Percentiles rank a stretch among this genome's conserved stretches.
Conservation (phyloP, 2,113 vertebrate genomes). For the Lophochroa leadbeateri region DNA sequence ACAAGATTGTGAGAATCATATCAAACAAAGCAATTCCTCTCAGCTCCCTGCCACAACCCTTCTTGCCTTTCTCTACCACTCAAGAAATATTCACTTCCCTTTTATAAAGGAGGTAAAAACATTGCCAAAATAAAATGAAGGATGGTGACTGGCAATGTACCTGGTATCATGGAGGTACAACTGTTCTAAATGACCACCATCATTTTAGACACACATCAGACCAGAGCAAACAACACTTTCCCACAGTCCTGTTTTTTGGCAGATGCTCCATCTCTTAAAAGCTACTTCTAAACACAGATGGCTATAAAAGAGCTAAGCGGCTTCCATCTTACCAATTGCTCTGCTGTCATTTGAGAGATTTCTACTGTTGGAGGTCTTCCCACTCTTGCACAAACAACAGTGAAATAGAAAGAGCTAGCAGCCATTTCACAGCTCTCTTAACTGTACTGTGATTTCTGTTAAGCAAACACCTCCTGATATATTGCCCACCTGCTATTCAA, state of each 20-base stretch:
- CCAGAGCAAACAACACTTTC: conserved; percentile 8
- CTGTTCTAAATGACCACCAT: not conserved
- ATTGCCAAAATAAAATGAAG: not conserved
- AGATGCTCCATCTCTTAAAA: conserved; percentile 10
- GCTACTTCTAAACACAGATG: conserved; percentile 55
- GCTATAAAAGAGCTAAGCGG: conserved; percentile 44
- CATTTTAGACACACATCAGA: not conserved
- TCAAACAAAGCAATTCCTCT: not conserved
- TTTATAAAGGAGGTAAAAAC: not conserved
- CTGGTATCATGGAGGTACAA: not conserved
- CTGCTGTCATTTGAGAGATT: conserved; percentile 31
- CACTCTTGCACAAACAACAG: conserved; percentile 28
- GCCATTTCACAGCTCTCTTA: conserved; percentile 24
- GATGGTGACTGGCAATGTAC: not conserved
- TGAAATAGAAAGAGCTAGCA: conserved; percentile 22
- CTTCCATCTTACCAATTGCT: conserved; percentile 56
- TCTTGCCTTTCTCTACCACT: not conserved
- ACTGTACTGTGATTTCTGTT: not conserved
- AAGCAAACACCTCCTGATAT: not conserved
- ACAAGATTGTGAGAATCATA: not conserved
- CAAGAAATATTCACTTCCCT: not conserved
- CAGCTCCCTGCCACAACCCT: not conserved
- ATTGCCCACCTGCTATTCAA: not conserved
- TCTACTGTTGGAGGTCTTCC: conserved; percentile 35
- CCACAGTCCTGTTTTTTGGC: conserved; percentile 22